A percentile compares a stretch with the other conserved stretches of the same genome.
These are phyloP conservation scores for Sebastes hubbsi DNA, from an alignment of 2,797 vertebrate species.

Conservation along the genomic window DNA sequence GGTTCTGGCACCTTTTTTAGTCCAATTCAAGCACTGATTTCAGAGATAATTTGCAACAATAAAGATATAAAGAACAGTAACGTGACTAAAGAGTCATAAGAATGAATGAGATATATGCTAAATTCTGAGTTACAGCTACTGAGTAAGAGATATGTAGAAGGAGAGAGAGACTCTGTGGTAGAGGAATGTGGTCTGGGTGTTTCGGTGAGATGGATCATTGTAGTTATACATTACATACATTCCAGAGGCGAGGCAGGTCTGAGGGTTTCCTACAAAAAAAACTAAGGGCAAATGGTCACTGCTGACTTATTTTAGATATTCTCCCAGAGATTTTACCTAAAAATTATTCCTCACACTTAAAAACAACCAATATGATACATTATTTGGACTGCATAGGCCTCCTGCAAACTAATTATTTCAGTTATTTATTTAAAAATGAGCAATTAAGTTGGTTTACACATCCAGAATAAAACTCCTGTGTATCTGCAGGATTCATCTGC, in stretches of 20 bases:
- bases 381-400: not conserved
- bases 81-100: not conserved
- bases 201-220: not conserved
- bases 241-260: constrained; percentile 3
- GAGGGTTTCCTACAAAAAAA: not conserved
- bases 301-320: not conserved
- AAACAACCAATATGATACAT: not conserved
- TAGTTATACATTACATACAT: constrained; percentile 39
- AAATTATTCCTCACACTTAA: not conserved
- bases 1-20: too few relatives aligned
- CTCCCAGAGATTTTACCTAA: not conserved
- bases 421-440: not conserved
- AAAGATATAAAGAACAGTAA: not conserved
- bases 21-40: accelerated
- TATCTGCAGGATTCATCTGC: not conserved
- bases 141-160: not conserved
- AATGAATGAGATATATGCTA: not conserved
- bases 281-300: not conserved
- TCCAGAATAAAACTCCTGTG: not conserved
- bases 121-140: not conserved
- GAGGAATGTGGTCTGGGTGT: constrained; percentile 26
- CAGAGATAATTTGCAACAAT: too few relatives aligned
- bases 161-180: not conserved
- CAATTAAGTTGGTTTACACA: not conserved
- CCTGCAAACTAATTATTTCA: not conserved